These are phyloP conservation scores for Protaetia brevitarsis DNA, from an alignment of 1,140 invertebrate species.

Conservation along the genomic window DNA sequence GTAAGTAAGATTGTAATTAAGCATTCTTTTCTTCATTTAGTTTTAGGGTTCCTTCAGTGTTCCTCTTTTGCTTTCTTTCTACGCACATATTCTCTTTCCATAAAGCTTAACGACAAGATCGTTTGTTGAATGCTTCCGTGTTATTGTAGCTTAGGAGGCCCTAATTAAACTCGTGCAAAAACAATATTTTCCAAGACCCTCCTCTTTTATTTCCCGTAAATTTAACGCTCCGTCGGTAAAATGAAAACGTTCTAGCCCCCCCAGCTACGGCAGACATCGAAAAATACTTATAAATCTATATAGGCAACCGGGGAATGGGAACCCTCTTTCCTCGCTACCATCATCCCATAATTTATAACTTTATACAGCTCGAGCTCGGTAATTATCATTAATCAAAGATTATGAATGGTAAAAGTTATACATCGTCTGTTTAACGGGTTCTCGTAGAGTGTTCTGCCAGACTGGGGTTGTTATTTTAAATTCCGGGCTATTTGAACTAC, in stretches of 20 bases:
- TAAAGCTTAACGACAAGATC: no score
- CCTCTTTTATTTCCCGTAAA: slow-evolving; percentile 22
- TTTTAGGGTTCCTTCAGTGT: no score
- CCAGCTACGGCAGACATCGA: slow-evolving; percentile 27
- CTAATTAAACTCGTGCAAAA: slow-evolving; percentile 15
- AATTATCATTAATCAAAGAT: slow-evolving; percentile 47
- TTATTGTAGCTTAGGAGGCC: no score
- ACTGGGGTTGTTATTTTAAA: no score
- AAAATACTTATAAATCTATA: slow-evolving; percentile 37
- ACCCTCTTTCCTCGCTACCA: neutral
- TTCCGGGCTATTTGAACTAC: no score
- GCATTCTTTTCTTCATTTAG: no score
- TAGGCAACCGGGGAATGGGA: slow-evolving; percentile 23
- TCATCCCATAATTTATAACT: slow-evolving; percentile 40
- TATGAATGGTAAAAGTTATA: slow-evolving; percentile 47
- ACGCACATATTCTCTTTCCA: no score
- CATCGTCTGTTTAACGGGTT: slow-evolving; percentile 32
- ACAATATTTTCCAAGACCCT: slow-evolving; percentile 4
- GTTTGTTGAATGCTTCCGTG: no score
- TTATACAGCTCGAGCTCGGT: slow-evolving; percentile 36
- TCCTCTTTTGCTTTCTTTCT: no score
- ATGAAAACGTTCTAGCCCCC: slow-evolving; percentile 26
- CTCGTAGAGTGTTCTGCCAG: no score
- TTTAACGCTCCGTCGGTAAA: slow-evolving; percentile 27
- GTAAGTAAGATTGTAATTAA: no score